phyloP scores from a whole-genome alignment of 1,140 invertebrate species.

The Riptortus pedestris region DNA sequence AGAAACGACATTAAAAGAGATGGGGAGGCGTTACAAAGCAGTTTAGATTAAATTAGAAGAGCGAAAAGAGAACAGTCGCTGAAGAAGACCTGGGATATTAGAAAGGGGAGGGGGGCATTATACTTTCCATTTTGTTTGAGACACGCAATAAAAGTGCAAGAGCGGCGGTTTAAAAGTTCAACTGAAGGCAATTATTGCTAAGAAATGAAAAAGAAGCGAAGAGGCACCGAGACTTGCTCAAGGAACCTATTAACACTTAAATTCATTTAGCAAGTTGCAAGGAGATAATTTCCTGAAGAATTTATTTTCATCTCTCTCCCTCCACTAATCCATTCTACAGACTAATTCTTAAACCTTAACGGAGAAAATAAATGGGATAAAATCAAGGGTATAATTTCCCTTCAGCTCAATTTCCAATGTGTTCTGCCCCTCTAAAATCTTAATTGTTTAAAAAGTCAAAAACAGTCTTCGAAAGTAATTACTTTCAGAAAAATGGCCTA shows the following conservation, averaged over 20 bases:
- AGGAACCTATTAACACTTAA: conserved; percentile 12
- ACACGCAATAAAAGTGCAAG: conserved; percentile 1
- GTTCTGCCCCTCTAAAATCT: no score
- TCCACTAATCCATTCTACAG: no score
- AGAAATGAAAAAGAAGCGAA: background rate
- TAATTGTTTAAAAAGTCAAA: no score
- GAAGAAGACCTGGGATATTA: no score
- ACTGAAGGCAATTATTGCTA: background rate
- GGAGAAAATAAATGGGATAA: no score
- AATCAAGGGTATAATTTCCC: no score
- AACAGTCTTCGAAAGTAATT: no score
- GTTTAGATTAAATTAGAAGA: conserved; percentile 4
- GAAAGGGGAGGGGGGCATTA: background rate
- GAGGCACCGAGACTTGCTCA: background rate
- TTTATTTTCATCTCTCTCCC: no score
- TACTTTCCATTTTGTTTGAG: conserved; percentile 9
- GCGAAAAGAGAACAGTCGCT: no score
- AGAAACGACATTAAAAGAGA: background rate
- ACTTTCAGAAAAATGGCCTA: no score
- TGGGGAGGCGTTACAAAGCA: background rate
- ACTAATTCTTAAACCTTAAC: no score
- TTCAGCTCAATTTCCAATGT: no score
- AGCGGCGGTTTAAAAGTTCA: background rate
- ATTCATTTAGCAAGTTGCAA: background rate
- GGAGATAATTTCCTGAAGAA: background rate